These are phyloP conservation scores for Aurelia sp. DNA, from an alignment of 30 jellyfish, hydroid and myxozoan genomes.

Conservation along the genomic window DNA sequence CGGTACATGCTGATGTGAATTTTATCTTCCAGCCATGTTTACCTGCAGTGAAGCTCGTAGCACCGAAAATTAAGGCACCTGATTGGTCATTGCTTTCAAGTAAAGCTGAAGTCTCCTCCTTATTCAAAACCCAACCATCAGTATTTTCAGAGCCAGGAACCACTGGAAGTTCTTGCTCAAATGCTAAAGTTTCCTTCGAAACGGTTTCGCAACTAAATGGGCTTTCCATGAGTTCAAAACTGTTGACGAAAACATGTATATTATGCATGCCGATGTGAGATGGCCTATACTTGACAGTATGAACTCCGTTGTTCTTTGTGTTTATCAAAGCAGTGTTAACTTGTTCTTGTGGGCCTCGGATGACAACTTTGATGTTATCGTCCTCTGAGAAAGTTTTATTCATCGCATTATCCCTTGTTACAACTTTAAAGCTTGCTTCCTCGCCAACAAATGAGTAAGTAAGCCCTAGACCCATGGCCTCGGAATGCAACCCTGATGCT, in stretches of 20 bases:
- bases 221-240: slow-evolving; percentile 61
- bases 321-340: slow-evolving; percentile 43
- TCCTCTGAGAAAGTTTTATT: slow-evolving; percentile 38
- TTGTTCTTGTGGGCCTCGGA: slow-evolving; percentile 58
- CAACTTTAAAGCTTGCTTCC: slow-evolving; percentile 58
- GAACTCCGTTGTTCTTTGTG: slow-evolving; percentile 61
- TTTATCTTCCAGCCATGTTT: slow-evolving; percentile 72
- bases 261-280: slow-evolving; percentile 33
- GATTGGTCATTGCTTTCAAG: slow-evolving; percentile 69
- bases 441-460: slow-evolving; percentile 62
- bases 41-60: slow-evolving; percentile 48
- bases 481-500: slow-evolving; percentile 72
- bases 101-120: slow-evolving; percentile 68
- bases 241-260: slow-evolving; percentile 50
- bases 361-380: slow-evolving; percentile 33
- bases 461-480: slow-evolving; percentile 71
- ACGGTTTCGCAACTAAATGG: slow-evolving; percentile 57
- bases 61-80: slow-evolving; percentile 65
- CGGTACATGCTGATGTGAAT: slow-evolving; percentile 72
- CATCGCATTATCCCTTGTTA: slow-evolving; percentile 53
- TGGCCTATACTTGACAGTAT: slow-evolving; percentile 55
- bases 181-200: slow-evolving; percentile 52
- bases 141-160: slow-evolving; percentile 17
- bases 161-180: slow-evolving; percentile 27
- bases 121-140: slow-evolving; percentile 66